Base-by-base conservation (phyloP, 2,888 invertebrate species). In the Brassicogethes aeneus region DNA sequence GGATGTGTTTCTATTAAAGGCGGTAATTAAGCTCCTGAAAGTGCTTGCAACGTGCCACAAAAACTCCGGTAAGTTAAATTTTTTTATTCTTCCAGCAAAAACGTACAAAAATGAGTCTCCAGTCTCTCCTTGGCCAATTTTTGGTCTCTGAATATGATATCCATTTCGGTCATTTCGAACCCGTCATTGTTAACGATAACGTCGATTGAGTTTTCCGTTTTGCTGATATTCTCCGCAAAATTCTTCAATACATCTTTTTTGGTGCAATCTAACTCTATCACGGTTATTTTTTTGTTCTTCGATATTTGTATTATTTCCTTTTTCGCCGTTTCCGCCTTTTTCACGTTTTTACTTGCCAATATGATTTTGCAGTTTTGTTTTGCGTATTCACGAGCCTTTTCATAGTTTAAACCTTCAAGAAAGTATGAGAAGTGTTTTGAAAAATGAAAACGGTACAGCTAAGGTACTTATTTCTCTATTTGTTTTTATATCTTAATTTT, bases 1-100 rank as follows among this genome's bases (percentile, higher is more conserved):
- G 30, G 84, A 85, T 58, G 72, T 74, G 14, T 64, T 73, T 13
- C 62, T 85, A 16, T 70, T 84, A 36, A 68, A 72, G 2, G 62
- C 72, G 17, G 65, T 78, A 36, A 51, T 64, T n/a, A 51, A 58
- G 33, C 59, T 65, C 45, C 45, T 68, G 17, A 42, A 42, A 3
- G 7, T 50, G 8, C 44, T 68, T 17, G 50, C 61, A 14, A 53
- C 60, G n/a, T 54, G 61, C 42, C 60, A 65, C 46, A 58, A 57
- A 49, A 46, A 45, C 39, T 41, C 50, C 46, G 56, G 60, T 60
- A 51, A 47, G 36, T 37, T 23, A 7, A 7, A 23, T 23, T 23
- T 23, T 5, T 7, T 2, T 16, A 13, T 10, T 10, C 8, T 32
- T 32, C 13, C 8, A 10, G 13, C 3, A 32, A 32, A 32, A 32